Conservation (phyloP, 2,888 invertebrate genomes). For the Petrophora chlorosata region DNA sequence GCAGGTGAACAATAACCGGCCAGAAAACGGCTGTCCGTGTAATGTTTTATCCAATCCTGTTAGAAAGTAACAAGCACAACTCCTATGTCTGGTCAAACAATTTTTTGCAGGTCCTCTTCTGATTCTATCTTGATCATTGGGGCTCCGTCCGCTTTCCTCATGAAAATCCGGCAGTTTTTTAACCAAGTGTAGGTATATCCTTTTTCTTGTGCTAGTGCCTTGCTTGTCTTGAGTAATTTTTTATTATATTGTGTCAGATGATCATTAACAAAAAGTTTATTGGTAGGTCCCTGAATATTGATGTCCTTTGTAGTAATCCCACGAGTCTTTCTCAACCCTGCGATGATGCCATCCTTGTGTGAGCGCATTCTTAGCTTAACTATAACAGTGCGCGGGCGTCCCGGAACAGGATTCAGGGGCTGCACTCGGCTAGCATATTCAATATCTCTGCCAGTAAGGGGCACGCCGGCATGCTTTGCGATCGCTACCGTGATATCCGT, state of each 20-base stretch:
- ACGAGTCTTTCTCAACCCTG: neutral
- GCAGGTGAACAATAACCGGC: too few species aligned
- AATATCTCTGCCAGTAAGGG: neutral
- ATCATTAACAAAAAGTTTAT: neutral
- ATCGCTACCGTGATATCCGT: neutral
- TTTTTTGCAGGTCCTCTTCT: too few species aligned
- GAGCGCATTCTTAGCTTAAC: neutral
- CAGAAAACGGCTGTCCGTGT: too few species aligned
- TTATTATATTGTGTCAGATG: neutral
- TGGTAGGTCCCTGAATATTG: neutral
- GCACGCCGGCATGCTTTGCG: neutral
- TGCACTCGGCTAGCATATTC: neutral
- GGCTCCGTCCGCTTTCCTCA: too few species aligned
- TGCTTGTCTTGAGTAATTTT: neutral
- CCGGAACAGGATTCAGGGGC: neutral
- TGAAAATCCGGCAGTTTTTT: too few species aligned
- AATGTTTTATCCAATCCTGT: too few species aligned
- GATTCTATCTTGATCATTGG: too few species aligned
- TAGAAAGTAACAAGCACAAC: too few species aligned
- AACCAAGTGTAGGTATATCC: too few species aligned
- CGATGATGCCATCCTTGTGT: neutral
- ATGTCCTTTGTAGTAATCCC: neutral
- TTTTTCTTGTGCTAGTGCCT: too few species aligned
- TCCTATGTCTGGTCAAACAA: too few species aligned
- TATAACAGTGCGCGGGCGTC: neutral